These are phyloP conservation scores for Tachycineta bicolor DNA, from an alignment of 2,113 vertebrate species.

Conservation along the genomic window DNA sequence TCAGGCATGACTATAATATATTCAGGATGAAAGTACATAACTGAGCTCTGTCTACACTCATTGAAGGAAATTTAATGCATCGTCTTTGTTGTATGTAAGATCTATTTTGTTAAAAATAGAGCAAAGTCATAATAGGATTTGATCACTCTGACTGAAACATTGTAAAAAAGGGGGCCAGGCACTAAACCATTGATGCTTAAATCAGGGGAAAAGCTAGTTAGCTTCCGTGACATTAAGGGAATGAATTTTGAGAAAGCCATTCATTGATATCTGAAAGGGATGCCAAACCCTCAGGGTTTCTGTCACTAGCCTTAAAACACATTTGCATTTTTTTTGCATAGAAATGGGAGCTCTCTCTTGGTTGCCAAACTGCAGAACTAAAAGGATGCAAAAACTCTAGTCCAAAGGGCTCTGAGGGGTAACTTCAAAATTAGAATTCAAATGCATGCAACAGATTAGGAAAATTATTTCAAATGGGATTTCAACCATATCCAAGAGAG, in stretches of 20 bases:
- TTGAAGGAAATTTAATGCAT: constrained; percentile 27
- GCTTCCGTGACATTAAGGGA: constrained; percentile 1
- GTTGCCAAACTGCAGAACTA: constrained; percentile 55
- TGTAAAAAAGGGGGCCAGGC: constrained; percentile 42
- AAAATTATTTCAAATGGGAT: not conserved
- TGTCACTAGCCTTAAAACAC: constrained; percentile 56
- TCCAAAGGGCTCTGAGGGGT: not conserved
- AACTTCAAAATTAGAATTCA: constrained; percentile 50
- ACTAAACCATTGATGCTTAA: constrained; percentile 18
- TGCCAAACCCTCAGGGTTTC: constrained; percentile 57
- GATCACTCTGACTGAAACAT: constrained; percentile 22
- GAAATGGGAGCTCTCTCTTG: constrained; percentile 32
- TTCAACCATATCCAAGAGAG: not conserved
- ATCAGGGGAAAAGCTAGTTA: constrained; percentile 47
- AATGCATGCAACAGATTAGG: constrained; percentile 25
- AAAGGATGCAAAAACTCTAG: constrained; percentile 63
- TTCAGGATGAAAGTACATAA: not conserved
- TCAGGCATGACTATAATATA: not conserved
- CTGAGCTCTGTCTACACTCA: not conserved
- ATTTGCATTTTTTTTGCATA: constrained; percentile 62
- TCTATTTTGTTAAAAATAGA: constrained; percentile 48
- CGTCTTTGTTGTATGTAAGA: constrained; percentile 3
- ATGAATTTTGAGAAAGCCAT: not conserved
- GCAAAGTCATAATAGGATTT: constrained; percentile 46
- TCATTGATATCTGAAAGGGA: constrained; percentile 56